Percentiles rank a stretch among this genome's conserved stretches.
Evolutionary conservation across 2,113 vertebrate genomes (phyloP).

Genomic region (Ophthalmolycus amberensis): DNA sequence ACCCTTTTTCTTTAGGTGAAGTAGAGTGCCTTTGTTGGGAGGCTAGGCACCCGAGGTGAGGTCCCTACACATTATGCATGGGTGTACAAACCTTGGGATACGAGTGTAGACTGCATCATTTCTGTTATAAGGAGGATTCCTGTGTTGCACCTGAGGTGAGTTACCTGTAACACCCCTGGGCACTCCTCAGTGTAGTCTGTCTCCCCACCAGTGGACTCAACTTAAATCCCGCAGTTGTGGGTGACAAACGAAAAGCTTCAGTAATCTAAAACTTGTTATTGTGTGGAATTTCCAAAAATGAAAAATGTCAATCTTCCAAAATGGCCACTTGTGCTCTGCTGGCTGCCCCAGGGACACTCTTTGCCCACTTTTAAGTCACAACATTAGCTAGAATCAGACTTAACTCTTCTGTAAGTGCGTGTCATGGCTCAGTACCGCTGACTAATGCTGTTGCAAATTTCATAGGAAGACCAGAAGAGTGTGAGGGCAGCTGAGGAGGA

Average conservation of each 20-base stretch:
- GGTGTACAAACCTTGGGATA: neutral
- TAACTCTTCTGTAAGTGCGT: neutral
- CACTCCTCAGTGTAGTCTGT: too few species aligned
- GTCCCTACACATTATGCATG: neutral
- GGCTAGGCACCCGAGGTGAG: too few species aligned
- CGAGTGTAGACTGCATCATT: neutral
- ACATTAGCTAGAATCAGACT: conserved; percentile 2
- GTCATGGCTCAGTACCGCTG: conserved; percentile 19
- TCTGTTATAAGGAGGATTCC: neutral
- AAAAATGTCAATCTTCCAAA: neutral
- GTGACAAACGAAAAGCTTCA: neutral
- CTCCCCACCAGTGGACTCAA: too few species aligned
- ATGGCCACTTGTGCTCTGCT: conserved; percentile 10
- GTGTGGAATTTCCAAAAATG: neutral
- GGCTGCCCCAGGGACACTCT: neutral
- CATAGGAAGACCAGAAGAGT: conserved; percentile 38
- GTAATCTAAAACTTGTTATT: neutral
- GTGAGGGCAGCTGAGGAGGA: conserved; percentile 40
- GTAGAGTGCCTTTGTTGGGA: too few species aligned
- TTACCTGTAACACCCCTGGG: too few species aligned
- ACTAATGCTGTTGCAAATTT: conserved; percentile 16
- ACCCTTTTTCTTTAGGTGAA: too few species aligned
- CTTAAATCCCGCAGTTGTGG: too few species aligned
- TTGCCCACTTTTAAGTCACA: conserved; percentile 15
- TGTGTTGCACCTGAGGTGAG: neutral